Evolutionary conservation across 1,140 invertebrate genomes (phyloP).

Genomic region (Procambarus clarkii): DNA sequence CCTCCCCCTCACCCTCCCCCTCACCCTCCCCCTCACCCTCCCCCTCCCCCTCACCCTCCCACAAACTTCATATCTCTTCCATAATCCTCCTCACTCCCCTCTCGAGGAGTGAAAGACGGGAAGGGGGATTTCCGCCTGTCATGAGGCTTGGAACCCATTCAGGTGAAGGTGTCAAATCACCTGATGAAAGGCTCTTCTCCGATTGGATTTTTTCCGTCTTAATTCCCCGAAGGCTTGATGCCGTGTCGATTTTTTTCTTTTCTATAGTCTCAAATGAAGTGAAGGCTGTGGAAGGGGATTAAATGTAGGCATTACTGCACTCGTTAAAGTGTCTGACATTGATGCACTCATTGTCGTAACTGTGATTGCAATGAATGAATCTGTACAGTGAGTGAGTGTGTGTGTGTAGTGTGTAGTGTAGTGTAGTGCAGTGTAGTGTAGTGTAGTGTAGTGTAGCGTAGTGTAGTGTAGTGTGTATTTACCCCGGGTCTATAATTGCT

Average conservation of each 20-base stretch:
- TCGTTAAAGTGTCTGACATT: no score
- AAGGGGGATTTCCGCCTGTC: neutral
- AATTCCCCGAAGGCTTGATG: neutral
- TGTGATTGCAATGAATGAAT: no score
- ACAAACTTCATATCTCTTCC: neutral
- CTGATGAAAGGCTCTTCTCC: neutral
- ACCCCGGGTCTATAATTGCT: no score
- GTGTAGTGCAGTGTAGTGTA: no score
- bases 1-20: neutral
- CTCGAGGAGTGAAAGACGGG: neutral
- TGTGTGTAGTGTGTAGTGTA: no score
- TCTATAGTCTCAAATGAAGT: neutral
- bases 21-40: no score
- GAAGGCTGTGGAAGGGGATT: no score
- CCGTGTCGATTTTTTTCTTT: neutral
- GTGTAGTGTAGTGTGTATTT: no score
- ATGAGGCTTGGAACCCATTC: neutral
- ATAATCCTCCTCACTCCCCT: neutral
- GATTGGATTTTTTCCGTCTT: slow-evolving; percentile 5
- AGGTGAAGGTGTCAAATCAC: slow-evolving; percentile 7
- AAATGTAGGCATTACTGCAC: no score
- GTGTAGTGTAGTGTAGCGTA: no score
- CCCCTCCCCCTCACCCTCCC: neutral
- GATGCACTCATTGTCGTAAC: no score
- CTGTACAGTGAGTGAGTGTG: no score